Evolutionary conservation across 2,888 invertebrate genomes (phyloP).

Genomic region (Patella ulyssiponensis): DNA sequence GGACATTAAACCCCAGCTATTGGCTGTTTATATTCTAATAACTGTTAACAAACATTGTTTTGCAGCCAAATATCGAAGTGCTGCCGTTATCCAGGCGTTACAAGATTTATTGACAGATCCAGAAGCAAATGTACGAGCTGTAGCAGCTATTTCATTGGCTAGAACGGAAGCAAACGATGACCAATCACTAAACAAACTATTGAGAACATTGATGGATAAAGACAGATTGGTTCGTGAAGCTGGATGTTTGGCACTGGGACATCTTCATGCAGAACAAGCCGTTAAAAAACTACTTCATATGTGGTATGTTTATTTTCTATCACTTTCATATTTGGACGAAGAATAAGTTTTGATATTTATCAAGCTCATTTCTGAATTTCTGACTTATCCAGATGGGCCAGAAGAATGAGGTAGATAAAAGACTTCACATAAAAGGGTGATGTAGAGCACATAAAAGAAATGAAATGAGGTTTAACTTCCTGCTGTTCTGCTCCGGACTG

Average conservation of each 20-base stretch:
- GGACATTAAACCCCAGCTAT: too few relatives aligned
- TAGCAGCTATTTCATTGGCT: slow-evolving; percentile 62
- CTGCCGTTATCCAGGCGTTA: slow-evolving; percentile 57
- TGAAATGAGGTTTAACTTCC: too few relatives aligned
- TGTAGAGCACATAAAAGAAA: too few relatives aligned
- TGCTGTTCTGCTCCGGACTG: too few relatives aligned
- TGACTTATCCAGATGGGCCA: too few relatives aligned
- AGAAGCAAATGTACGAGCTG: slow-evolving; percentile 59
- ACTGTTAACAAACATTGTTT: background rate
- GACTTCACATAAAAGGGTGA: too few relatives aligned
- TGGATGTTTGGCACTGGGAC: slow-evolving; percentile 61
- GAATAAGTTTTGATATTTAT: too few relatives aligned
- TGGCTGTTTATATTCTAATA: background rate
- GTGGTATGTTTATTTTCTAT: slow-evolving; percentile 47
- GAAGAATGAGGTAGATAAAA: too few relatives aligned
- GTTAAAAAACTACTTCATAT: slow-evolving; percentile 56
- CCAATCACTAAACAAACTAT: slow-evolving; percentile 44
- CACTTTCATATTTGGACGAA: too few relatives aligned
- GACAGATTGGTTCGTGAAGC: slow-evolving; percentile 63
- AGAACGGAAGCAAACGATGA: slow-evolving; percentile 50
- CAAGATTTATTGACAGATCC: slow-evolving; percentile 52
- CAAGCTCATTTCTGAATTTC: too few relatives aligned
- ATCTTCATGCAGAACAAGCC: slow-evolving; percentile 52
- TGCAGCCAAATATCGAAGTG: slow-evolving; percentile 57
- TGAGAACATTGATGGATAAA: slow-evolving; percentile 51